Percentiles rank a stretch among this genome's conserved stretches.
These are phyloP conservation scores for Chirona hameri DNA, from an alignment of 2,888 invertebrate species.

Conservation along the genomic window DNA sequence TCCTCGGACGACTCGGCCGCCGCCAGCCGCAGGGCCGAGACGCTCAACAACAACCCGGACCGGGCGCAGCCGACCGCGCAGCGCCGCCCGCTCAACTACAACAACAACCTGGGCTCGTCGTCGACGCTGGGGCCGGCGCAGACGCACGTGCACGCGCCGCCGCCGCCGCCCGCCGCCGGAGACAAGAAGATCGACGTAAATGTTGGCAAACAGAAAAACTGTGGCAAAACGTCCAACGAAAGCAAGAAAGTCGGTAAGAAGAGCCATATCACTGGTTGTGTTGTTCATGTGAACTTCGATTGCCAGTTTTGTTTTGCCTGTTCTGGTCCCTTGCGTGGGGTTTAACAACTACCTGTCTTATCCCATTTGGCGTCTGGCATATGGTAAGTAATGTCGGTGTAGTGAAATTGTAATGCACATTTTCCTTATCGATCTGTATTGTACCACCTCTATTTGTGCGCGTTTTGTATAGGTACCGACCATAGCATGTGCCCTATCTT, in stretches of 20 bases:
- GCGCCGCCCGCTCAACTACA: constrained; percentile 44
- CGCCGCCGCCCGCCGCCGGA: constrained; percentile 2
- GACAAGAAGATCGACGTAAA: constrained; percentile 27
- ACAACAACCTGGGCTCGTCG: constrained; percentile 42
- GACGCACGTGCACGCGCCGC: constrained; percentile 22
- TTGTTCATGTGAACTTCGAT: no score
- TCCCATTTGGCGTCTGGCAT: no score
- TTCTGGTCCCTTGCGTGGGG: no score
- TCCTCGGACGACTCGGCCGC: not conserved
- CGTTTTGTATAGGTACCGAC: no score
- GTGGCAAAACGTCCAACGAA: constrained; percentile 11
- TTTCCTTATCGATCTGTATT: no score
- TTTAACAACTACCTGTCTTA: no score
- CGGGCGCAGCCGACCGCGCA: constrained; percentile 12
- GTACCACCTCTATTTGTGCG: no score
- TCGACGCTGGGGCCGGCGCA: constrained; percentile 13
- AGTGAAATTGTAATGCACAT: no score
- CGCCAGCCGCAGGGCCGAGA: constrained; percentile 6
- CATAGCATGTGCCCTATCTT: no score
- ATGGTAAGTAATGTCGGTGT: no score
- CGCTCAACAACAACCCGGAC: constrained; percentile 30
- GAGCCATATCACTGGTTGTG: no score
- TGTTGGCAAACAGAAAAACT: constrained; percentile 28
- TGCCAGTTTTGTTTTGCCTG: no score
- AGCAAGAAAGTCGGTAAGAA: constrained; percentile 22